Conservation (phyloP, 2,888 invertebrate species). For the Dasysyrphus tricinctus region DNA sequence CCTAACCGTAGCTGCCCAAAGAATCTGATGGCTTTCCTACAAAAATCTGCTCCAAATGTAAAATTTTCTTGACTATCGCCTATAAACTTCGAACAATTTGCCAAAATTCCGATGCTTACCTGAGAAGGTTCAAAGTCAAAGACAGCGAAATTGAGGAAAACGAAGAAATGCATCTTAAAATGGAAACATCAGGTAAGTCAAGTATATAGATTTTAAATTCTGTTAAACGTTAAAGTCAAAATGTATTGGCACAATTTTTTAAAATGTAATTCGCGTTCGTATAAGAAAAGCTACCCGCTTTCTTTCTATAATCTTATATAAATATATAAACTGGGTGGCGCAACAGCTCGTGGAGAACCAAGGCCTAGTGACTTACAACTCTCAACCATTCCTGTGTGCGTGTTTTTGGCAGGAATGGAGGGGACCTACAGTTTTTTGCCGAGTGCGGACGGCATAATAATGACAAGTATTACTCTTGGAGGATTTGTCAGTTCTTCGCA, state of each 20-base stretch:
- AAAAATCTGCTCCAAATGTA: slow-evolving; percentile 80
- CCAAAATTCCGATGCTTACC: slow-evolving; percentile 80
- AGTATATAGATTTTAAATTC: not conserved
- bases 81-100: slow-evolving; percentile 82
- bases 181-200: slow-evolving; percentile 22
- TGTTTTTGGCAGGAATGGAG: no score
- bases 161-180: slow-evolving; percentile 12
- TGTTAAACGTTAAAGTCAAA: not conserved
- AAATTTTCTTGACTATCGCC: slow-evolving; percentile 79
- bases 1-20: slow-evolving; percentile 77
- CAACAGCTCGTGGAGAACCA: no score
- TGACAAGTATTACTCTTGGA: no score
- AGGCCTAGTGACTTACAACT: no score
- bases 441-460: no score
- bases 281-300: no score
- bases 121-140: slow-evolving; percentile 79
- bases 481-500: no score
- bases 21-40: slow-evolving; percentile 79
- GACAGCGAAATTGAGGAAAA: slow-evolving; percentile 46
- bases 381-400: no score
- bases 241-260: not conserved
- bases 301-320: no score
- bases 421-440: no score
- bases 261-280: not conserved
- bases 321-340: no score